Base-by-base conservation (phyloP, 2,113 vertebrate genomes). In the Bufo bufo region DNA sequence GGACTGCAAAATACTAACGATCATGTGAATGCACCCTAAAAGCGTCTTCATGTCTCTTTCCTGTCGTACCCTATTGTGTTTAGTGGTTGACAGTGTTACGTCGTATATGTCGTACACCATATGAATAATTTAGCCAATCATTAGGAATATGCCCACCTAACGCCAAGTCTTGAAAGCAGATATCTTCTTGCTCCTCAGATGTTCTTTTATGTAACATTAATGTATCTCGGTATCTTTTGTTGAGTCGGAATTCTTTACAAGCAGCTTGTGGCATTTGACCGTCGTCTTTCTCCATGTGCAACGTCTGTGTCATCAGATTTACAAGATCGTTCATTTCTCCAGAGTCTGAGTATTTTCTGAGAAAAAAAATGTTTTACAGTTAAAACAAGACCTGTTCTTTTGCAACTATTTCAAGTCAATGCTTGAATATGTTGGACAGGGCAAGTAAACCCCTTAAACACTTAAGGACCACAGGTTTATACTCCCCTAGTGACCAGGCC, bases 321-420 rank as follows among this genome's bases (percentile, higher is more conserved):
- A 99, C 96, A 89, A 99, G 94, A 91, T 99, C 98, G 84, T 96
- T 96, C 92, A 99, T 97, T 92, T 99, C 98, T 80, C 78, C 95
- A 90, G 92, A 92, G 14, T 90, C 96, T 82, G 86, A 91, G 91
- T 96, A 98, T 90, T 97, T 99, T 4, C 75, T 78, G 23, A 71
- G 82, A 56, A 69, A 66, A 65, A 83, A 63, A 65, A 66, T 50
- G 11, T 20, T 75, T 11, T 8, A 74, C 43, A 66, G 63, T 43
- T 71, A 33, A 71, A 71, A 71, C n/a, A 69, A 33, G 33, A 33
- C 33, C 33, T 33, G 33, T 33, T 33, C 33, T 33, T 33, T 33
- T 33, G 33, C 33, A 33, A 33, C 33, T 33, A 33, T 33, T 33
- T 33, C 33, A 33, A 33, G 33, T 33, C 33, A 33, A 33, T 33